Evolutionary conservation across 2,797 vertebrate genomes (phyloP).

Genomic region (Nasua narica): DNA sequence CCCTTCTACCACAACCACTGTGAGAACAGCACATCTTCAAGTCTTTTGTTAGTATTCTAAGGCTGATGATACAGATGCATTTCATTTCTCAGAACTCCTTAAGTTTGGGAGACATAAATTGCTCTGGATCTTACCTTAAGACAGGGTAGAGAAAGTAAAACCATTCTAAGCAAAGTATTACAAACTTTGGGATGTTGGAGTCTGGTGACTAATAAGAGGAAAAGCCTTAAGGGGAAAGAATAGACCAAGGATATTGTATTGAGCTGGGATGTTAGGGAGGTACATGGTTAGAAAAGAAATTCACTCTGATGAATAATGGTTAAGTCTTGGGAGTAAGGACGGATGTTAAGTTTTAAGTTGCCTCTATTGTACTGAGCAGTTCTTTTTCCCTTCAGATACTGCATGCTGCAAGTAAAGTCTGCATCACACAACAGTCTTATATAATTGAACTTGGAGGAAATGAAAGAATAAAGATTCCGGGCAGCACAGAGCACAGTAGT

Average conservation of each 20-base stretch:
- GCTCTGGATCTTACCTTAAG: not conserved
- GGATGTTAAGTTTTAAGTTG: not conserved
- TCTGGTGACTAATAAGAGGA: not conserved
- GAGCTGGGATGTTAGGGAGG: not conserved
- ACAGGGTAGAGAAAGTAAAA: not conserved
- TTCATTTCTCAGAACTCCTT: not conserved
- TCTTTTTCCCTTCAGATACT: not conserved
- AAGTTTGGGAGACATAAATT: not conserved
- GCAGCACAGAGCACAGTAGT: not conserved
- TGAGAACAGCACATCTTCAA: not conserved
- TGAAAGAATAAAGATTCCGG: not conserved
- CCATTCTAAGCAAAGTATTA: not conserved
- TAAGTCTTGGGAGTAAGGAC: not conserved
- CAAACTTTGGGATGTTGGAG: not conserved
- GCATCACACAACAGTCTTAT: not conserved
- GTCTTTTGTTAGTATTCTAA: not conserved
- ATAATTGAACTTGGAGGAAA: not conserved
- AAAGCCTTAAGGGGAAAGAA: not conserved
- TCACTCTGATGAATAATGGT: not conserved
- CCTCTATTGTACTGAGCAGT: not conserved
- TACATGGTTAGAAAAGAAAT: not conserved
- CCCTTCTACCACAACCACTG: not conserved
- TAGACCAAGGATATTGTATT: not conserved
- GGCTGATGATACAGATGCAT: not conserved
- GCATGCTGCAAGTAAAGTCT: not conserved